Evolutionary conservation across 1,140 invertebrate species (phyloP), one percentile per base, ranked within the genome.

Genomic region (Bemisia tabaci): DNA sequence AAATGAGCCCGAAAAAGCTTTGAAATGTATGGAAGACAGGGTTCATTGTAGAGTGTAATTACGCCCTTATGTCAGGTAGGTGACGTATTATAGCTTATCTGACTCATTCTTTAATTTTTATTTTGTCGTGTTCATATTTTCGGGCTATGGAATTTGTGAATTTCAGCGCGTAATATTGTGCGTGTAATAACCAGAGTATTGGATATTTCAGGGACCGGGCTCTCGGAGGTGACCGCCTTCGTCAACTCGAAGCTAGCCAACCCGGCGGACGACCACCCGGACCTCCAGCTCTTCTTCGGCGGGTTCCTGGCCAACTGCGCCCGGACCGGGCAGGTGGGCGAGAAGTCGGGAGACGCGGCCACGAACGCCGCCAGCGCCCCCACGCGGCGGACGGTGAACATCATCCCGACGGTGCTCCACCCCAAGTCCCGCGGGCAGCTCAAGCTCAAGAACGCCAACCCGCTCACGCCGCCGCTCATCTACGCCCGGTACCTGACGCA

Each of bases 221-320:
- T 92, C 68, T 91, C 88, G 0, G 89, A 91, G 77, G 87, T 90
- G 5, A 92, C 89, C 0, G 91, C 84, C 0, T 87, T 94, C 75
- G 79, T 93, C 27, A 88, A 91, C 70, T 87, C 90, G 0, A 90
- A 88, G 73, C 92, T 87, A 74, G 84, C 87, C 1, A 84, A 92
- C 71, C 81, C 84, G 0, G 78, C 78, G 0, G 84, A 86, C 1
- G 89, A 94, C 73, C 83, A 87, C 73, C 92, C 92, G 0, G 92
- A 95, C 73, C 77, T 94, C 0, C 91, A 95, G 73, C 81, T 89
- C 39, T 93, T 92, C 78, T 94, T 93, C 73, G 85, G 89, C 9
- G 89, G 89, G 0, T 91, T 89, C 73, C 76, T 91, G 59, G 90
- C 89, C 0, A 87, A 90, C 72, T 92, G 90, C 71, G 88, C 89